These are phyloP conservation scores for Digitonthophagus gazella DNA, from an alignment of 2,888 invertebrate genomes.

Conservation along the genomic window DNA sequence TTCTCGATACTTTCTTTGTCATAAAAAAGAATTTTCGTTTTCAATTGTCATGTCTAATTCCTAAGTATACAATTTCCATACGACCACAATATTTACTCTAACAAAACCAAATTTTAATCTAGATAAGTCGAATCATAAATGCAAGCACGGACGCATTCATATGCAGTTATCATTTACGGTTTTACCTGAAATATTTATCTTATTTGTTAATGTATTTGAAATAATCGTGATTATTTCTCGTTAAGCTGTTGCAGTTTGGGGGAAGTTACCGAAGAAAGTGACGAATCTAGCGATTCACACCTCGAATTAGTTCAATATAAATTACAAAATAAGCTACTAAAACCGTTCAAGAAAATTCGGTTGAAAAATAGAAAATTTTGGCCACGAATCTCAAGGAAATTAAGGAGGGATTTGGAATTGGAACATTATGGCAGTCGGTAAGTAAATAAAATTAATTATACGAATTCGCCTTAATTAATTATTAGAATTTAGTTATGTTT, in stretches of 20 bases:
- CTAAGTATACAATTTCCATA: no score
- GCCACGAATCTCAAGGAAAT: constrained; percentile 6
- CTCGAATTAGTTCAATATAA: constrained; percentile 1
- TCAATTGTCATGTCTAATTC: not conserved
- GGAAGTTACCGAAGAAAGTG: not conserved
- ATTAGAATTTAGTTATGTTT: no score
- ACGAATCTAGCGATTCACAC: constrained; percentile 1
- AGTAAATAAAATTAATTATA: not conserved
- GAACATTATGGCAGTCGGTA: not conserved
- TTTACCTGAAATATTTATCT: no score
- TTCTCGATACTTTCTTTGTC: no score
- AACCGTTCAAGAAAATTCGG: not conserved
- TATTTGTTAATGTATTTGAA: no score
- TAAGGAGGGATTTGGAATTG: constrained; percentile 1
- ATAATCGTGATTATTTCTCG: no score
- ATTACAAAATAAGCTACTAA: not conserved
- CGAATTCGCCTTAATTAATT: no score
- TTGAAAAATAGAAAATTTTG: constrained; percentile 2
- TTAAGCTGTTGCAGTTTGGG: constrained; percentile 11
- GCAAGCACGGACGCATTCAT: not conserved
- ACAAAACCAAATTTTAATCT: no score
- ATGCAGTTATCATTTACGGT: no score
- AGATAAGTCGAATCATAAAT: not conserved
- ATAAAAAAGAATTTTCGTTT: no score
- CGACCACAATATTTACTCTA: no score